Base-by-base conservation (phyloP, 2,888 invertebrate species). In the Dysmachus trigonus region DNA sequence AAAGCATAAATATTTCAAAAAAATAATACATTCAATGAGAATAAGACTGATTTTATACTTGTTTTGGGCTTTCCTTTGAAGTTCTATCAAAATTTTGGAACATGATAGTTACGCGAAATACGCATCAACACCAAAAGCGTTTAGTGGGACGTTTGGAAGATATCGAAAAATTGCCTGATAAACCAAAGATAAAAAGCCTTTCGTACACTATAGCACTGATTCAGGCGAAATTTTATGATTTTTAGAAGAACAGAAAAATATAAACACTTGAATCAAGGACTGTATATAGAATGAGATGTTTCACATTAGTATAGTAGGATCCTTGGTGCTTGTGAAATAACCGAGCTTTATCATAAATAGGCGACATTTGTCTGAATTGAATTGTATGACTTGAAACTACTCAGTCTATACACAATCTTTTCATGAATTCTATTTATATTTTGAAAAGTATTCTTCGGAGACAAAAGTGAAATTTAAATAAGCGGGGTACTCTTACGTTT, bases 401-500 rank as follows among this genome's bases (percentile, higher is more conserved):
- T 62, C 22, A 62, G 10, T 27, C 62, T 62, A 27, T 62, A 62
- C 2, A 10, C 62, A 62, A 62, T 27, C 27, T 5, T 62, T 62
- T 22, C 62, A 71, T 72, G 85, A 85, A 76, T 81, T 85, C 71
- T 53, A 22, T 87, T 82, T 62, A 73, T 73, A 35, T 73, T 31
- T 27, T 73, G 35, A n/a, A 35, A 85, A 62, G 62, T 22, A 62
- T 62, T 62, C 62, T 62, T 62, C 18, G 62, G 62, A 62, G 18
- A 22, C 22, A 27, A 62, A 62, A 87, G 71, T 47, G 81, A 84
- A 86, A 35, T 85, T 76, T 85, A 81, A 30, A 72, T 85, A 87
- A 82, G 87, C 85, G 85, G 87, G 85, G 83, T 85, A 87, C 85
- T 87, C 74, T 87, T 87, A 82, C 77, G 76, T 53, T 83, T 72